Conservation (phyloP, 2,888 invertebrate species). For the Melieria crassipennis region DNA sequence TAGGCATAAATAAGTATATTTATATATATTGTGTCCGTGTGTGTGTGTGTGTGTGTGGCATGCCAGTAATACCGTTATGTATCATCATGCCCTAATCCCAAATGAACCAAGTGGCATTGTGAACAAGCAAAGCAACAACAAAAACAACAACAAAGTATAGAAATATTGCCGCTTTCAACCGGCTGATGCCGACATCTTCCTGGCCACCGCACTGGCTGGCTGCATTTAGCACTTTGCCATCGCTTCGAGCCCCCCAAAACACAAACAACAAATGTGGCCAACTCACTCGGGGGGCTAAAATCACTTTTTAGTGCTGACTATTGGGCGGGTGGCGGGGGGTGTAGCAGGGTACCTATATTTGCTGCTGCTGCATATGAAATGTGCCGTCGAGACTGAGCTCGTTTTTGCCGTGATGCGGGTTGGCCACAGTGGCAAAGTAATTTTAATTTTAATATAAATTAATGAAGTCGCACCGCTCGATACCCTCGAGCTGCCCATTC, state of each 20-base stretch:
- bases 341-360: background rate
- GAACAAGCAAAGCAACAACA: background rate
- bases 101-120: background rate
- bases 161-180: too few species aligned
- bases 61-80: background rate
- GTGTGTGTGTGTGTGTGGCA: background rate
- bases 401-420: background rate
- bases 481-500: conserved; percentile 7
- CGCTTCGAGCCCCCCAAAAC: background rate
- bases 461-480: conserved; percentile 33
- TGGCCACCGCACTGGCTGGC: background rate
- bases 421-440: background rate
- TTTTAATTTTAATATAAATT: conserved; percentile 41
- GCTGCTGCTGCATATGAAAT: background rate
- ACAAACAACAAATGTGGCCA: too few species aligned
- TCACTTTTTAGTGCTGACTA: too few species aligned
- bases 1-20: too few species aligned
- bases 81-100: conserved; percentile 7
- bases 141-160: background rate
- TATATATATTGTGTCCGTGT: background rate
- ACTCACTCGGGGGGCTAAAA: too few species aligned
- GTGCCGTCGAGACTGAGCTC: background rate
- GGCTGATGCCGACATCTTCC: background rate
- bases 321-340: too few species aligned
- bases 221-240: background rate